A percentile compares a stretch with the other conserved stretches of the same genome.
Conservation (phyloP, 64 coral and sea anemone species). For the Actinia tenebrosa region DNA sequence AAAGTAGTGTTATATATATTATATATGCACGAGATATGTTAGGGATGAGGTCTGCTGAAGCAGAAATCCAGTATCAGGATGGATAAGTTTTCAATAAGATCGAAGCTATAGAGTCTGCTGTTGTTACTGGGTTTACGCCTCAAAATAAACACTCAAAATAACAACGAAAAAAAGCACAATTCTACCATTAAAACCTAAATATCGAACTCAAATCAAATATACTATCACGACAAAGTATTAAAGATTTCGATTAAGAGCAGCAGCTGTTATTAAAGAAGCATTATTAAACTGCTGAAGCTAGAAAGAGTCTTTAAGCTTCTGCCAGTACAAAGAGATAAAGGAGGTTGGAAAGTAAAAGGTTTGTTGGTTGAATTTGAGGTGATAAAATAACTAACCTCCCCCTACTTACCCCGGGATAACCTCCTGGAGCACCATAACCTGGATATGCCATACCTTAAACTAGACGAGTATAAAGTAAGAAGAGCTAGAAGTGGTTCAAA, state of each 20-base stretch:
- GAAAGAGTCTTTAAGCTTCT: neutral
- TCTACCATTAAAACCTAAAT: neutral
- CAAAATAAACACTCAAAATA: neutral
- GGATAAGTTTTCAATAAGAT: neutral
- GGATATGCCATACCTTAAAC: constrained; percentile 82
- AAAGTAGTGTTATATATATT: neutral
- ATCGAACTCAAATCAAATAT: neutral
- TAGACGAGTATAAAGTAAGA: neutral
- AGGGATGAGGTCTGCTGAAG: neutral
- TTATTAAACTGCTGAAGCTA: neutral
- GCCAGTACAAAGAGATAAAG: neutral
- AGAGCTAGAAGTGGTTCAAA: too few relatives aligned
- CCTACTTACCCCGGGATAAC: constrained; percentile 90
- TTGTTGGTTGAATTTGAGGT: neutral
- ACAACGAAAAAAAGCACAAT: neutral
- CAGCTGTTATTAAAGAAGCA: neutral
- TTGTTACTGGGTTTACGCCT: neutral
- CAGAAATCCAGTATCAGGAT: neutral
- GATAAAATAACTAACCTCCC: neutral
- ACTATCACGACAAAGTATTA: neutral
- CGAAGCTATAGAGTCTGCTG: neutral
- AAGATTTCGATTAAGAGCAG: neutral
- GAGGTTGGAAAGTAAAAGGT: neutral
- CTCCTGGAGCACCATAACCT: constrained; percentile 83
- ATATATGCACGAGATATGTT: neutral